Conservation (phyloP, 2,113 vertebrate genomes). For the Pachyramphus minor region DNA sequence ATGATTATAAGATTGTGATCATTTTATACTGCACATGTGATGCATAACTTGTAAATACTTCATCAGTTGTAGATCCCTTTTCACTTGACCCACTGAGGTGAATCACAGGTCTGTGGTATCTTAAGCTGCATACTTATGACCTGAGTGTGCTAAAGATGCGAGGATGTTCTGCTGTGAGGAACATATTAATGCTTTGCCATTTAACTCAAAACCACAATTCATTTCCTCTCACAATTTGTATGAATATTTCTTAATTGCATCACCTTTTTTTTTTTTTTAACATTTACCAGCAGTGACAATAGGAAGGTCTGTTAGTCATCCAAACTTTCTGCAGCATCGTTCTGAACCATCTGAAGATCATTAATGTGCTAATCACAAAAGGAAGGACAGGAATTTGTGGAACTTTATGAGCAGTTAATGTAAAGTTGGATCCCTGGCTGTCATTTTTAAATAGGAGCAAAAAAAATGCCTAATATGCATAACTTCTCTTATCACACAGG, state of each 20-base stretch:
- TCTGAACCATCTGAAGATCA: constrained; percentile 36
- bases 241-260: constrained; percentile 7
- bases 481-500: not conserved
- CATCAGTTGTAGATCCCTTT: not conserved
- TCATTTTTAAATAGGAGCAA: not conserved
- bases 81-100: not conserved
- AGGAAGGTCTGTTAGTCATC: constrained; percentile 27
- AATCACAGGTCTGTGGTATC: not conserved
- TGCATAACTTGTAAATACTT: not conserved
- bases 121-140: not conserved
- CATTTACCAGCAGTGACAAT: not conserved
- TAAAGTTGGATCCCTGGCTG: not conserved
- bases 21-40: not conserved
- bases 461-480: not conserved
- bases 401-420: constrained; percentile 37
- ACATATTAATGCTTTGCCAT: not conserved
- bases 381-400: constrained; percentile 2
- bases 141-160: not conserved
- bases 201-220: constrained; percentile 8
- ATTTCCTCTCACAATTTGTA: not conserved
- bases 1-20: not conserved
- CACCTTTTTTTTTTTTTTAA: not conserved
- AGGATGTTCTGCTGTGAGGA: not conserved
- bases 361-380: constrained; percentile 48
- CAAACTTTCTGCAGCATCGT: not conserved